Conservation (phyloP, 1,140 invertebrate genomes). For the Aporrectodea caliginosa region DNA sequence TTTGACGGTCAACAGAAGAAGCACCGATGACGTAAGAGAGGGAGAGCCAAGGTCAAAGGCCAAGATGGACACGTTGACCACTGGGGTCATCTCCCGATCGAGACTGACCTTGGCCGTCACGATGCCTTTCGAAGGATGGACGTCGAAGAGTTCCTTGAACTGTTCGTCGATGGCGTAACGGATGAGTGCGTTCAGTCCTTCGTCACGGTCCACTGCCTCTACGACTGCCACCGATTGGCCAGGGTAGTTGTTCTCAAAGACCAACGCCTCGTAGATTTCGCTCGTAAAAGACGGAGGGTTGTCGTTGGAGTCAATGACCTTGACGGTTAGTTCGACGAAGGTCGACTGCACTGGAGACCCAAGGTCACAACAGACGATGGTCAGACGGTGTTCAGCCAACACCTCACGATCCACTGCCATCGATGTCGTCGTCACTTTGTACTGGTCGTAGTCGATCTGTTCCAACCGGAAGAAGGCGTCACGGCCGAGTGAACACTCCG, state of each 20-base stretch:
- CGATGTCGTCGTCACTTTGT: constrained; percentile 24
- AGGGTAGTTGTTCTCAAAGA: constrained; percentile 81
- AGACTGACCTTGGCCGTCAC: constrained; percentile 59
- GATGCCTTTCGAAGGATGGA: constrained; percentile 44
- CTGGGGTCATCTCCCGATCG: constrained; percentile 76
- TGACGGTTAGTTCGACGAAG: constrained; percentile 67
- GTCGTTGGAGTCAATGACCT: constrained; percentile 81
- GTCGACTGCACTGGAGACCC: constrained; percentile 56
- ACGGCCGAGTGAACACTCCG: constrained; percentile 57
- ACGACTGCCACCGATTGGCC: constrained; percentile 78
- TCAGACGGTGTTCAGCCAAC: not conserved
- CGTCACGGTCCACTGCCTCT: constrained; percentile 79
- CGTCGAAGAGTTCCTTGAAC: constrained; percentile 33
- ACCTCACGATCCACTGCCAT: constrained; percentile 32
- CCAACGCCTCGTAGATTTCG: constrained; percentile 59
- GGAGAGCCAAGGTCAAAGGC: constrained; percentile 23
- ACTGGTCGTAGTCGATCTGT: not conserved
- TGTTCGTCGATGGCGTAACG: constrained; percentile 66
- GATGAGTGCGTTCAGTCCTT: constrained; percentile 76
- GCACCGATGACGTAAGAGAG: constrained; percentile 16
- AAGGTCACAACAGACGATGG: constrained; percentile 27
- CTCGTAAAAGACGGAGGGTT: constrained; percentile 76
- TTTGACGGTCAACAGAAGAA: constrained; percentile 18
- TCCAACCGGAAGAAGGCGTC: not conserved
- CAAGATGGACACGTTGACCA: constrained; percentile 47